Evolutionary conservation across 1,140 invertebrate species (phyloP), one percentile per base, ranked within the genome.

Genomic region (Helicoverpa armigera): DNA sequence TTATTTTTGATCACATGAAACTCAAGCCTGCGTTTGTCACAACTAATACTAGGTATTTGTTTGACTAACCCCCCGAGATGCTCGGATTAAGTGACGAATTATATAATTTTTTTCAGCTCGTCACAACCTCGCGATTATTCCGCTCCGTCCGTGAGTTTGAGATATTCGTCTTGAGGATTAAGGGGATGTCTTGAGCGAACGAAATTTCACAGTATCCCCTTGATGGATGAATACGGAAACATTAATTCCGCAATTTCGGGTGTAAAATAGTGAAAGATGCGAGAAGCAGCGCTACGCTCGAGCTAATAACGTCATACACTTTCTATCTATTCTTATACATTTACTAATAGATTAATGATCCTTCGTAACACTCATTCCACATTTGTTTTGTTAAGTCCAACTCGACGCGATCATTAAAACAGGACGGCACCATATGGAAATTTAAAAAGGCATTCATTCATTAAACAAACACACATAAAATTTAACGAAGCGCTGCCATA

Each of bases 111-210:
- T 91, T 88, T 80, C 79, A 81, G 86, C 83, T 90, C 88, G 89
- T 93, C 91, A 89, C 88, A 89, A 89, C 87, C 84, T 88, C 83
- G 88, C 90, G 93, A 92, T 94, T 93, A 92, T 92, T 90, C 88
- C 88, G 87, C 88, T 88, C 76, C 87, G 88, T 87, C 85, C 89
- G 88, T 92, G 89, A 92, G 88, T 94, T 91, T 90, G 87, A 92
- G 92, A 93, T 92, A 93, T 93, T 91, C 90, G 90, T 93, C 90
- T 91, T 91, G 83, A 85, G 91, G 91, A 93, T 94, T 94, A 94
- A 87, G 91, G 88, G 89, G 87, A 77, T 87, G 89, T 87, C 87
- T 89, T 89, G 85, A 88, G 85, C 79, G 88, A 89, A 91, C 87
- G 90, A 92, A 89, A 92, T 92, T 92, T 93, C 89, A 90, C 87